Evolutionary conservation across 2,888 invertebrate genomes (phyloP), one percentile per base, ranked within the genome.

Genomic region (Cremastinae sp.): DNA sequence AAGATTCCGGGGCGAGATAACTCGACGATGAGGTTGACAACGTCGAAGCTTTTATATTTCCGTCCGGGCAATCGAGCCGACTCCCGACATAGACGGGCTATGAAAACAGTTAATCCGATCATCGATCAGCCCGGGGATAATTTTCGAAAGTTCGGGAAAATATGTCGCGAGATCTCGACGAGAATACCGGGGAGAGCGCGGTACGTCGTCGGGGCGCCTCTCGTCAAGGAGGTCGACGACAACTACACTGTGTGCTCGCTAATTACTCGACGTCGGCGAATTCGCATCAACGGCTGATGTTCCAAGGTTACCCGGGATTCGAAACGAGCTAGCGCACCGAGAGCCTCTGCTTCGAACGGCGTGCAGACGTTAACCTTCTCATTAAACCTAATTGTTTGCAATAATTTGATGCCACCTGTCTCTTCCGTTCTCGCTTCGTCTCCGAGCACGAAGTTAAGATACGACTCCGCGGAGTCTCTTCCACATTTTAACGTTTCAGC

Each of bases 341-440:
- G 41, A 49, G 54, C 54, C 10, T 45, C 28, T 64, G 8, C n/a
- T 51, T 71, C 80, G 81, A 79, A 81, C 79, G 80, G 82, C 79
- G 82, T 79, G 54, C 77, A 70, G 79, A 84, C 84, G 85, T 87
- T 87, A 87, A 86, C 86, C 85, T 85, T 86, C 87, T 87, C 87
- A 87, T 87, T 87, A 87, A 87, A 85, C 85, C 85, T 87, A 87
- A 87, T 87, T 86, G 87, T 87, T 86, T 86, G 85, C 86, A 85
- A 87, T 87, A 87, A 87, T 87, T 87, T 87, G 86, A 86, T 86
- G 84, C 84, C 83, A 84, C 84, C 86, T 85, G 84, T 77, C 79
- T 78, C 74, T 62, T 56, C 22, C 53, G 51, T 34, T 49, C 51
- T 59, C 51, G 36, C 49, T 62, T 56, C 43, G 9, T 34, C 64